Base-by-base conservation (phyloP, 1,140 invertebrate species). In the Galleria mellonella region DNA sequence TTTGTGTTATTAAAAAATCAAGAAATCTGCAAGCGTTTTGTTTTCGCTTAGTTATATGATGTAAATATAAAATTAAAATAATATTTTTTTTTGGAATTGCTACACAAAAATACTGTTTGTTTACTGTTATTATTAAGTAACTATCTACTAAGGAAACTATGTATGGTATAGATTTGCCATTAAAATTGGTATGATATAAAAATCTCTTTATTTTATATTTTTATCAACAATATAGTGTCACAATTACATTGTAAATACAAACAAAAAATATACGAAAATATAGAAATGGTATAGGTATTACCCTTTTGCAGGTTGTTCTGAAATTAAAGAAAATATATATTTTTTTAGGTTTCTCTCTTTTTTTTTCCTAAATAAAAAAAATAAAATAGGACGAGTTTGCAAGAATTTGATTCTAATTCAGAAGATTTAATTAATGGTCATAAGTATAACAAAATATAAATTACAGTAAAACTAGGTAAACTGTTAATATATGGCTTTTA, bases 131-230 rank as follows among this genome's bases (percentile, higher is more conserved):
- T 51, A 30, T 33, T 51, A 51, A 49, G 46, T 50, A 41, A 55
- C 51, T n/a, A 55, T 31, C 2, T 23, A 45, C 38, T 62, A 55
- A 59, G 55, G 42, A 49, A 51, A 51, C n/a, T 32, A 51, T 45
- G 50, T 58, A 63, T 47, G 68, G 68, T 72, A 72, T 63, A 51
- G 54, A 69, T 64, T 75, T 75, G 66, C 68, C 63, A 72, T 62
- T 65, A 70, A 73, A 74, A 15, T 37, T 13, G 10, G 15, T 37
- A 37, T 23, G 17, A 14, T 37, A 10, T n/a, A 17, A 37, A 6
- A 37, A 29, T 28, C 30, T 44, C 32, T 52, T 52, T 52, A 41
- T 36, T 52, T 43, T 46, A 11, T 14, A 17, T 17, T 9, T 9
- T 7, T 32, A 40, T 28, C 17, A 23, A 6, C 6, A 23, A 23